These are phyloP conservation scores for Epizoanthus illoricatus DNA, from an alignment of 92 coral and sea anemone genomes.

Conservation along the genomic window DNA sequence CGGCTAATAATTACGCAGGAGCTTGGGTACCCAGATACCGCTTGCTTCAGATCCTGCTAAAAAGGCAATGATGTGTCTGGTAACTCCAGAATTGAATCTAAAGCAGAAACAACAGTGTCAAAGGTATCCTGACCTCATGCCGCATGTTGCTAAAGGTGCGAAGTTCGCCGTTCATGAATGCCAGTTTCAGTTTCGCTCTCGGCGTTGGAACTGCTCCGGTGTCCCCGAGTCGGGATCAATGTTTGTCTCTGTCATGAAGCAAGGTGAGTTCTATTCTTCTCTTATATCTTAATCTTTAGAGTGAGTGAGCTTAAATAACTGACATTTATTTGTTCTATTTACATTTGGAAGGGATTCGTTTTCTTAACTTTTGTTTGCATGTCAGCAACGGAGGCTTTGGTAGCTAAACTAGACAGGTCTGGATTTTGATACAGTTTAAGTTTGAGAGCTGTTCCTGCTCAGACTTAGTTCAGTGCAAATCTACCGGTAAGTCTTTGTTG, in stretches of 20 bases:
- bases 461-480: constrained; percentile 13
- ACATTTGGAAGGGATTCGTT: constrained; percentile 69
- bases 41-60: constrained; percentile 81
- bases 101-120: constrained; percentile 84
- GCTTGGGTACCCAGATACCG: constrained; percentile 77
- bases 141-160: constrained; percentile 87
- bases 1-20: constrained; percentile 58
- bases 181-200: constrained; percentile 76
- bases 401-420: constrained; percentile 39
- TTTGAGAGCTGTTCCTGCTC: background rate
- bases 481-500: constrained; percentile 18
- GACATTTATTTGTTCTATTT: constrained; percentile 79
- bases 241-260: constrained; percentile 78
- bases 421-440: constrained; percentile 18
- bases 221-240: constrained; percentile 86
- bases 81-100: constrained; percentile 76
- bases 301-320: constrained; percentile 50
- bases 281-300: constrained; percentile 48
- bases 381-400: constrained; percentile 34
- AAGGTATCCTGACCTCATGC: constrained; percentile 89
- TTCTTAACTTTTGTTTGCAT: constrained; percentile 57
- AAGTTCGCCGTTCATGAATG: constrained; percentile 83
- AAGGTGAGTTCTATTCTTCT: constrained; percentile 63
- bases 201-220: constrained; percentile 96
- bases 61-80: constrained; percentile 71